Base-by-base conservation (phyloP, 2,113 vertebrate species). In the Sitta europaea region DNA sequence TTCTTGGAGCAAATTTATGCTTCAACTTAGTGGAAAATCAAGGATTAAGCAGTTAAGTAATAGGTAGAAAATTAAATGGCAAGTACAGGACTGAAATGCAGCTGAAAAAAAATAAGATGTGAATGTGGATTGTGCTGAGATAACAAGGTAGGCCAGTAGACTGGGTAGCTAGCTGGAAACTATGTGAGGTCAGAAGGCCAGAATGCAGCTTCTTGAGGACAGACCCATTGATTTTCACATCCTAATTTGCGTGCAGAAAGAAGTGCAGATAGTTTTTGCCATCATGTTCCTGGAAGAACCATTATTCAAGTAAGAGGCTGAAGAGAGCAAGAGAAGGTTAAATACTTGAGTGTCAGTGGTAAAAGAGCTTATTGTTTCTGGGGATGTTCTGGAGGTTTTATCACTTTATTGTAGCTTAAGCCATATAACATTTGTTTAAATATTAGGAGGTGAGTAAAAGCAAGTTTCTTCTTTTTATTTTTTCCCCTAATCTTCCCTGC, bases 161-260 rank as follows among this genome's bases (percentile, higher is more conserved):
- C 27, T 51, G 58, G 58, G 36, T 40, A 82, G 33, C 31, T 73
- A 61, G 14, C 22, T 80, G 53, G 35, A 92, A 92, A 33, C 15
- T 87, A 2, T 58, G 43, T 70, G 43, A 96, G 86, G 95, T 91
- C 86, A 96, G 86, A 85, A 93, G 80, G 85, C 28, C 66, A 92
- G 45, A 62, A 63, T 21, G 11, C 42, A 86, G 14, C n/a, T 55
- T 70, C 24, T 5, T 53, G 54, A 79, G 81, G 33, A 54, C 24
- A 80, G 28, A 71, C 9, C 42, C 10, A 5, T 42, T 65, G 90
- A 92, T 80, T 90, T 76, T 12, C 51, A 62, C 40, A 70, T 55
- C 48, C 77, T 91, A 72, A 92, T 93, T 80, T 91, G 40, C 89
- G 82, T 75, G 71, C 67, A 94, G 82, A 12, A 51, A 50, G 42